These are phyloP conservation scores for Campopleginae sp. DNA, from an alignment of 2,888 invertebrate species.

Conservation along the genomic window DNA sequence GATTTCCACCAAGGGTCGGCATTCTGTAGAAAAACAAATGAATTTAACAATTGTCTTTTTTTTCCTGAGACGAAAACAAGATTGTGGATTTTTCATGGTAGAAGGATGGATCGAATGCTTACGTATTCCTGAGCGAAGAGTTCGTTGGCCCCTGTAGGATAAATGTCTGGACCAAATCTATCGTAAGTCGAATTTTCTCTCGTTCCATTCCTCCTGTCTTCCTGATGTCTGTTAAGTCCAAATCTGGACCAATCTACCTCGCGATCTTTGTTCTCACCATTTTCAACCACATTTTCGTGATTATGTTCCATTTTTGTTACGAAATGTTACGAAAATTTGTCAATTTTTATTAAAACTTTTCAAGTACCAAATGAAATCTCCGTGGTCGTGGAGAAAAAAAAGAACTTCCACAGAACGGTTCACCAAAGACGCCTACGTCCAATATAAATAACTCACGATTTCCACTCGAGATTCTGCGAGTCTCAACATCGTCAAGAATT, in stretches of 20 bases:
- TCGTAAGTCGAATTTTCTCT: conserved; percentile 91
- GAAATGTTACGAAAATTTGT: neutral
- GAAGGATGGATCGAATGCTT: conserved; percentile 71
- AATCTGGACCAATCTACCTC: conserved; percentile 86
- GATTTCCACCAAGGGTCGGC: conserved; percentile 98
- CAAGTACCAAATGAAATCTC: neutral
- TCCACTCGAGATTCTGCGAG: conserved; percentile 7
- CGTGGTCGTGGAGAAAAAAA: neutral
- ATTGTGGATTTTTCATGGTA: too few relatives aligned
- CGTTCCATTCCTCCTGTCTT: conserved; percentile 84
- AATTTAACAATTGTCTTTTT: neutral
- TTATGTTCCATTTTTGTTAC: conserved; percentile 75
- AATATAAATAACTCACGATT: conserved; percentile 19
- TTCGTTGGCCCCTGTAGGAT: conserved; percentile 95
- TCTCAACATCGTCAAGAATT: conserved; percentile 48
- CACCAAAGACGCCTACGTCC: conserved; percentile 23
- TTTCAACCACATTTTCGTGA: conserved; percentile 70
- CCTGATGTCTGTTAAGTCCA: conserved; percentile 84
- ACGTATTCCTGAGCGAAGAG: conserved; percentile 96
- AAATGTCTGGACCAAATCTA: conserved; percentile 92
- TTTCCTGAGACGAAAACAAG: too few relatives aligned
- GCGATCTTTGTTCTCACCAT: conserved; percentile 73
- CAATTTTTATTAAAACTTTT: neutral
- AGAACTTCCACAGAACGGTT: neutral
- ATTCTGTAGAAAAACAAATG: conserved; percentile 85